phyloP scores from a whole-genome alignment of 1,140 invertebrate species.

The Bombus sylvicola region DNA sequence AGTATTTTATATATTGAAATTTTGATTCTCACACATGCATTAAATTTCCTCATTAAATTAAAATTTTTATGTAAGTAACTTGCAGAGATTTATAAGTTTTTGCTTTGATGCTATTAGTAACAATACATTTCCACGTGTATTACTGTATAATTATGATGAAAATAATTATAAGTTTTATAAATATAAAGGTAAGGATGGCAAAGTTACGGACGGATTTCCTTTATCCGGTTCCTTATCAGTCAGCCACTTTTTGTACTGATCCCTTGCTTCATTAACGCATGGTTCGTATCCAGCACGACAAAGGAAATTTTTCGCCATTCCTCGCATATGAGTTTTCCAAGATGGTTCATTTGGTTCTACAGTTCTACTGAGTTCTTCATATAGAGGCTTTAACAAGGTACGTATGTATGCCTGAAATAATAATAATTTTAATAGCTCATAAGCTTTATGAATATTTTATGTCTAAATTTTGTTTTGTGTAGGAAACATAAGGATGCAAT shows the following conservation, averaged over 20 bases:
- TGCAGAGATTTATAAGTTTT: background rate
- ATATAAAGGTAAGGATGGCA: background rate
- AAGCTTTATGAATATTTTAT: background rate
- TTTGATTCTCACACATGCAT: background rate
- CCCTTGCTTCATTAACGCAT: constrained; percentile 87
- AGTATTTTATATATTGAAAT: background rate
- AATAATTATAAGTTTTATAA: background rate
- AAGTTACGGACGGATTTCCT: constrained; percentile 87
- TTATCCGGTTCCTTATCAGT: constrained; percentile 86
- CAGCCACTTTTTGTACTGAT: constrained; percentile 87
- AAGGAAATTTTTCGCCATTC: constrained; percentile 86
- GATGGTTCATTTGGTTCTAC: constrained; percentile 83
- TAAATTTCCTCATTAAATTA: background rate
- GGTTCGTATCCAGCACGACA: constrained; percentile 89
- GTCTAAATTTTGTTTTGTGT: background rate
- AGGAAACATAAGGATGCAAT: background rate
- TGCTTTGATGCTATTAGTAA: background rate
- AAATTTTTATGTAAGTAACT: background rate
- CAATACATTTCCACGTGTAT: no score
- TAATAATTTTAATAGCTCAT: constrained; percentile 2
- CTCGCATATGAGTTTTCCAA: constrained; percentile 85
- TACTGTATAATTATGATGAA: background rate
- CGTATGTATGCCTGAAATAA: constrained; percentile 85
- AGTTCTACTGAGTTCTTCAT: constrained; percentile 85
- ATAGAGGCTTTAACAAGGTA: constrained; percentile 86